Base-by-base conservation (phyloP, 2,113 vertebrate species). In the Blennius ocellaris region DNA sequence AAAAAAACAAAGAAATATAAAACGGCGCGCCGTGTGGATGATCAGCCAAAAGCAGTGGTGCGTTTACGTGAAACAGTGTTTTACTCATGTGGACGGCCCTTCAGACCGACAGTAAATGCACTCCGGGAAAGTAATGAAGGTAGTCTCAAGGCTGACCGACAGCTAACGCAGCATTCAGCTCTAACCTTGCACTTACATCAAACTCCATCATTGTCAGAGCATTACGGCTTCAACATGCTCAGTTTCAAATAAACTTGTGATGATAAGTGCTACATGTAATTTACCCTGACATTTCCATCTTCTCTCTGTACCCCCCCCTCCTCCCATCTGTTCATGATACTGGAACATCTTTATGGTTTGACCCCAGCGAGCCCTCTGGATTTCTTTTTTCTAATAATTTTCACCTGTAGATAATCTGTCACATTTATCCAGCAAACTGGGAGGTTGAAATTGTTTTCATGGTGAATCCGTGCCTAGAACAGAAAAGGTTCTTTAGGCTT, bases 121-220 rank as follows among this genome's bases (percentile, higher is more conserved):
- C 69, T 74, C n/a, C 51, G 41, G 50, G 40, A 6, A 36, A 41
- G 54, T 75, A 82, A 83, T 86, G 66, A 83, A 69, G 55, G 62
- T 56, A 51, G 68, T 58, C 45, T 74, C 71, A 57, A 0, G 7
- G 48, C 54, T 84, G 66, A 74, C 38, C 6, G 30, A 60, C 68
- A 57, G 58, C 75, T 73, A 73, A 86, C 53, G 50, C 50, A 50
- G 38, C 51, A 6, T 57, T 81, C 70, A 73, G 76, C 76, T 69
- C 58, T 61, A 30, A 79, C 69, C 68, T 60, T 41, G 43, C 47
- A 30, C 67, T 71, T 77, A 51, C 64, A 73, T 83, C 68, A 55
- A 61, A 69, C 75, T 39, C 40, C 16, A 64, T 60, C 55, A 60
- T 9, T 57, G 56, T 80, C 54, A 51, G 51, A 85, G 49, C 45